Base-by-base conservation (phyloP, 2,888 invertebrate genomes). In the Philopedon plagiatum region DNA sequence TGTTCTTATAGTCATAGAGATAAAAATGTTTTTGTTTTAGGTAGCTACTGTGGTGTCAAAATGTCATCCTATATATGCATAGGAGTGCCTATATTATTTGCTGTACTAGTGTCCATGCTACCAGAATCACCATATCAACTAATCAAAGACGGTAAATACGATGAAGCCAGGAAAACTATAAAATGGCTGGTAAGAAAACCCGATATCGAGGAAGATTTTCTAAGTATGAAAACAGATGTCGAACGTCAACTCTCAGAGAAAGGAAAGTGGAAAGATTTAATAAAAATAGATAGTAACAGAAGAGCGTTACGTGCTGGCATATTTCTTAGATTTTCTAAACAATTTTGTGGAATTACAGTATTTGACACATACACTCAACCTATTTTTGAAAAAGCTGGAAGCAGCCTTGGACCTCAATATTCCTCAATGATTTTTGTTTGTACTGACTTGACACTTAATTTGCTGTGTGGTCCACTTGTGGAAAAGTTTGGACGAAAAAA, bases 51-150 rank as follows among this genome's bases (percentile, higher is more conserved):
- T 15, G 13, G 29, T 15, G 73, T 73, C 4, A 37, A 49, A 54
- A 46, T 13, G 5, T 23, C 73, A 0, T 41, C 69, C 2, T 69
- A 65, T 34, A 64, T 73, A 5, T 73, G 73, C 58, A 58, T 68
- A 2, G 60, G 54, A 11, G n/a, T 73, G n/a, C 73, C 69, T 3
- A 57, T 73, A 13, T 9, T 61, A 9, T 64, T 61, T 29, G 39
- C 21, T 7, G 5, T 60, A 8, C 29, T 65, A 2, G 46, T 69
- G 13, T 89, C 80, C 85, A 89, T 80, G 86, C 7, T 65, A 29
- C 92, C 92, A 13, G 92, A 93, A 85, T 77, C 80, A 7, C 83
- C 83, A 0, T 82, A 82, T 61, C 82, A 75, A 61, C 76, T 75
- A 21, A 58, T 82, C 1, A 81, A 80, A 78, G 79, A 80, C 49